phyloP scores from a whole-genome alignment of 92 coral and sea anemone genomes.

The Epizoanthus stellaris region DNA sequence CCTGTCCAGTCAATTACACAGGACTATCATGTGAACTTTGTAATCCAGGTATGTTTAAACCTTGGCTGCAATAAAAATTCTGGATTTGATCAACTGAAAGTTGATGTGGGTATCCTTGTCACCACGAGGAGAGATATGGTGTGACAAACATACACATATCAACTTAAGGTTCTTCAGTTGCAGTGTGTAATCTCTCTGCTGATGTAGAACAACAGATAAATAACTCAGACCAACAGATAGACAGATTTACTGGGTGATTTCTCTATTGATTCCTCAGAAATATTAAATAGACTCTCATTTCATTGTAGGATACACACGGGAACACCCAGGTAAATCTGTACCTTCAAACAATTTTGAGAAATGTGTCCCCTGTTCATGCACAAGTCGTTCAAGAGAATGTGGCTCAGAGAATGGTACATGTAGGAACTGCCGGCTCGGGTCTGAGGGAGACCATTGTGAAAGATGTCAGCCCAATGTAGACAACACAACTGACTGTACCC shows the following conservation, averaged over 20 bases:
- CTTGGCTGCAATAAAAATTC: neutral
- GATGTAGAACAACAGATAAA: too few species aligned
- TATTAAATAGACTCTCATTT: too few species aligned
- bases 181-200: too few species aligned
- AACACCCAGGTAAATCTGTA: neutral
- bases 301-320: constrained; percentile 44
- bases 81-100: too few species aligned
- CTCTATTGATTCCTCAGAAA: too few species aligned
- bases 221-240: too few species aligned
- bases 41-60: constrained; percentile 67
- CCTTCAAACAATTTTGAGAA: constrained; percentile 46
- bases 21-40: constrained; percentile 89
- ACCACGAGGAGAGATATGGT: neutral
- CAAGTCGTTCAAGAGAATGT: constrained; percentile 79
- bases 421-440: constrained; percentile 84
- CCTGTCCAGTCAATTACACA: constrained; percentile 79
- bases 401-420: constrained; percentile 84
- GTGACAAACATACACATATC: neutral
- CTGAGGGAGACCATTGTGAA: constrained; percentile 82
- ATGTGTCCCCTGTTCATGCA: constrained; percentile 83
- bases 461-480: constrained; percentile 82
- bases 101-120: too few species aligned
- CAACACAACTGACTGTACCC: constrained; percentile 79
- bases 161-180: neutral
- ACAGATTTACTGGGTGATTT: too few species aligned